Evolutionary conservation across 2,797 vertebrate species (phyloP).

Genomic region (Eulemur coronatus): DNA sequence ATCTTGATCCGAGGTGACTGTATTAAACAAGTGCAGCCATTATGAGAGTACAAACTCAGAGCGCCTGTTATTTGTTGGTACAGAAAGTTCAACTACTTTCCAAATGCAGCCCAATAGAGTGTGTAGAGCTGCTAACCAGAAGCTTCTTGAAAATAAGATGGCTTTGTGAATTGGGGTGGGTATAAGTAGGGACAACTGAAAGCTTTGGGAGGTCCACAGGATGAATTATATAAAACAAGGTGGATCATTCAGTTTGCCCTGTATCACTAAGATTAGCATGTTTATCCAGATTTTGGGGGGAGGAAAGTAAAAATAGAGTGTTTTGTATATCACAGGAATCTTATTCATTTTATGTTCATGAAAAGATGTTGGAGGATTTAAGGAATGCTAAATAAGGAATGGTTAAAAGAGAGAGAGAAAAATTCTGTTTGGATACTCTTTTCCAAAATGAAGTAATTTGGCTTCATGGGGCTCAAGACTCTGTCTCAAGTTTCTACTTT

Average conservation of each 20-base stretch:
- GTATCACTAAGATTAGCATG: neutral
- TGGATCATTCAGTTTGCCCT: neutral
- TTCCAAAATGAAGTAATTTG: neutral
- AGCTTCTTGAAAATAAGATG: neutral
- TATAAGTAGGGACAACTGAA: neutral
- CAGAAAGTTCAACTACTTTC: neutral
- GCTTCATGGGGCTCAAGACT: neutral
- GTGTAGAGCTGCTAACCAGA: neutral
- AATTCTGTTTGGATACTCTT: neutral
- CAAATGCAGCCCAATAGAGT: neutral
- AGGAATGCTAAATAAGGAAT: neutral
- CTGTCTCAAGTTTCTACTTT: neutral
- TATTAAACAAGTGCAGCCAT: neutral
- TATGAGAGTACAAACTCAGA: neutral
- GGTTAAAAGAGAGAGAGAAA: neutral
- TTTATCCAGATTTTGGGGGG: neutral
- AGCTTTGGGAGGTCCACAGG: neutral
- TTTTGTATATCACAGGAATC: neutral
- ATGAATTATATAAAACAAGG: neutral
- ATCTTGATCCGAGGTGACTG: neutral
- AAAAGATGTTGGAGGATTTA: neutral
- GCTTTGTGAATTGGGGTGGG: neutral
- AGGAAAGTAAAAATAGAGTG: neutral
- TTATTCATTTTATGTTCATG: neutral
- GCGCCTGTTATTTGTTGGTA: neutral